Conservation (phyloP, 2,113 vertebrate species). For the Psophia crepitans region DNA sequence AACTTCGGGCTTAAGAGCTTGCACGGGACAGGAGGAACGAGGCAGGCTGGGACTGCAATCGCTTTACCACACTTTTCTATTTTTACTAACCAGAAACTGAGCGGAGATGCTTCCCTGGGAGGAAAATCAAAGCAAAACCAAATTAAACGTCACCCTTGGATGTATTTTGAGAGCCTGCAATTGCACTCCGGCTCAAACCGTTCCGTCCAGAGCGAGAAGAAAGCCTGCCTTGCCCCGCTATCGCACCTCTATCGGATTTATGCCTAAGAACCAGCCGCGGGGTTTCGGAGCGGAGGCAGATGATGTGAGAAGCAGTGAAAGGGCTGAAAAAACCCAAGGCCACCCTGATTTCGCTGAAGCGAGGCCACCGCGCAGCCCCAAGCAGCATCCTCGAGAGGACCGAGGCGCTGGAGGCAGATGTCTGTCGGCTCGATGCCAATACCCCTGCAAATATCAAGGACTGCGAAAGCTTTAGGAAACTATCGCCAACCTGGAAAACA, state of each 20-base stretch:
- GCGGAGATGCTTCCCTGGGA: background rate
- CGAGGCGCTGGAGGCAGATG: background rate
- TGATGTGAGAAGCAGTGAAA: background rate
- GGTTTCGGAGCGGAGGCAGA: background rate
- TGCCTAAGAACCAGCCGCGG: rapidly evolving
- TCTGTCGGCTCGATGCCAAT: conserved; percentile 1
- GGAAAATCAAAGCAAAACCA: background rate
- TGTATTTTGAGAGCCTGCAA: background rate
- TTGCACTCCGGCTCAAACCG: rapidly evolving
- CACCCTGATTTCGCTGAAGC: background rate
- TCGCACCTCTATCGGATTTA: background rate
- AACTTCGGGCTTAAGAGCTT: background rate
- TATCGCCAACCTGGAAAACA: conserved; percentile 37
- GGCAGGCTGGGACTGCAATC: background rate
- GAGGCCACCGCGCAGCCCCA: background rate
- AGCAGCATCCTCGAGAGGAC: background rate
- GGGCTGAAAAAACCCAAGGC: background rate
- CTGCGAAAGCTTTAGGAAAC: background rate
- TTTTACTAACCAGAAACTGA: background rate
- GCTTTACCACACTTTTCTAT: rapidly evolving
- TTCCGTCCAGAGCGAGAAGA: rapidly evolving
- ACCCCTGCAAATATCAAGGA: background rate
- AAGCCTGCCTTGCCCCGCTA: background rate
- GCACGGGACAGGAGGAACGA: rapidly evolving
- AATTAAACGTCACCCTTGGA: rapidly evolving